Conservation (phyloP, 2,113 vertebrate genomes). For the Genyomyrus donnyi region DNA sequence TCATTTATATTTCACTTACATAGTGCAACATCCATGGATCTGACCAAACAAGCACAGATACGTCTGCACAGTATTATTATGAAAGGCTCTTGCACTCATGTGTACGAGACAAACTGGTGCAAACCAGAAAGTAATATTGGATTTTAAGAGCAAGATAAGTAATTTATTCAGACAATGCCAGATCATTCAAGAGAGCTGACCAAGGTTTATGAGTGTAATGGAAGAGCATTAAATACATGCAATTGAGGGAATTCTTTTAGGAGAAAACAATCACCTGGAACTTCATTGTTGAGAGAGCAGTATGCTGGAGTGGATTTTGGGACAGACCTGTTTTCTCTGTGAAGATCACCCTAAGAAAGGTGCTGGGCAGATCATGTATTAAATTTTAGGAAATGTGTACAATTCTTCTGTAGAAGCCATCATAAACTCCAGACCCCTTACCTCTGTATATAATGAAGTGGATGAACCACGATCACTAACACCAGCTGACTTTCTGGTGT, state of each 20-base stretch:
- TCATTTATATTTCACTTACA: neutral
- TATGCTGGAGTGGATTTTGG: conserved; percentile 8
- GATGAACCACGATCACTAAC: neutral
- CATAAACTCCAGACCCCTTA: conserved; percentile 18
- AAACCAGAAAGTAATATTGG: neutral
- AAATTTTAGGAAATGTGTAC: conserved; percentile 17
- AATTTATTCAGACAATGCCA: conserved; percentile 1
- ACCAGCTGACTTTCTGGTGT: neutral
- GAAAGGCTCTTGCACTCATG: neutral
- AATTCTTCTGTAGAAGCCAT: conserved; percentile 12
- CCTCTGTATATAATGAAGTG: conserved; percentile 12
- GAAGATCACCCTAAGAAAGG: neutral
- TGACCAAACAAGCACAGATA: neutral
- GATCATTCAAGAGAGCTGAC: neutral
- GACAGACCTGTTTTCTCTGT: neutral
- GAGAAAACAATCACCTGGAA: conserved; percentile 22
- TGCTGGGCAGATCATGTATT: neutral
- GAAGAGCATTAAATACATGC: neutral
- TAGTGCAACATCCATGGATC: neutral
- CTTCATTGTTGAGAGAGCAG: conserved; percentile 14
- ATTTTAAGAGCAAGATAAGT: neutral
- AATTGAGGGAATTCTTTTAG: neutral
- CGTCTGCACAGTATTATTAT: neutral
- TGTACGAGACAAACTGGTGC: neutral
- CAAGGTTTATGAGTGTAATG: neutral